A percentile compares a stretch with the other conserved stretches of the same genome.
These are phyloP conservation scores for Phataginus tricuspis DNA, from an alignment of 2,797 vertebrate genomes.

Conservation along the genomic window DNA sequence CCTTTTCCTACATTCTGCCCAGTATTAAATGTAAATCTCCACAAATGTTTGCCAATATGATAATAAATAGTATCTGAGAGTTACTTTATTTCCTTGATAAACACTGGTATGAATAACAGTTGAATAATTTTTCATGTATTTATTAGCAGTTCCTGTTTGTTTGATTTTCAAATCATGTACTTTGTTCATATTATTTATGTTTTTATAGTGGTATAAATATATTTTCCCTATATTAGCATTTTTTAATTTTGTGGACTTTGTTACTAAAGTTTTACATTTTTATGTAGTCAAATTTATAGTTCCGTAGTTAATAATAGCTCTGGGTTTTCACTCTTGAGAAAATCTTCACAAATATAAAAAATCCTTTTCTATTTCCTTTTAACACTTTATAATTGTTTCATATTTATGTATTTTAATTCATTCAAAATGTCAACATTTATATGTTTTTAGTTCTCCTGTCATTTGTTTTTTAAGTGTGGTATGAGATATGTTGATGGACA, in stretches of 20 bases:
- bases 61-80: neutral
- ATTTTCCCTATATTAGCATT: neutral
- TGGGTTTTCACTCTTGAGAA: neutral
- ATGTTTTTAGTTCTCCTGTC: neutral
- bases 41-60: neutral
- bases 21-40: neutral
- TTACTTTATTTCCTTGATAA: neutral
- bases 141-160: neutral
- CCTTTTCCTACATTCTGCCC: neutral
- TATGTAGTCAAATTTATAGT: neutral
- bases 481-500: neutral
- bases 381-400: neutral
- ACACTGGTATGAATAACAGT: neutral
- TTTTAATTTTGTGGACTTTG: neutral
- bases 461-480: neutral
- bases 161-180: neutral
- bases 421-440: neutral
- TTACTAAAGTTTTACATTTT: neutral
- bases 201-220: neutral
- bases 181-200: neutral
- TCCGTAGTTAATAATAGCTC: constrained; percentile 9
- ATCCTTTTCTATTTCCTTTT: neutral
- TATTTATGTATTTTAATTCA: neutral
- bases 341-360: neutral
- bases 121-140: neutral